These are phyloP conservation scores for Nasonia giraulti DNA, from an alignment of 1,140 invertebrate species.

Conservation along the genomic window DNA sequence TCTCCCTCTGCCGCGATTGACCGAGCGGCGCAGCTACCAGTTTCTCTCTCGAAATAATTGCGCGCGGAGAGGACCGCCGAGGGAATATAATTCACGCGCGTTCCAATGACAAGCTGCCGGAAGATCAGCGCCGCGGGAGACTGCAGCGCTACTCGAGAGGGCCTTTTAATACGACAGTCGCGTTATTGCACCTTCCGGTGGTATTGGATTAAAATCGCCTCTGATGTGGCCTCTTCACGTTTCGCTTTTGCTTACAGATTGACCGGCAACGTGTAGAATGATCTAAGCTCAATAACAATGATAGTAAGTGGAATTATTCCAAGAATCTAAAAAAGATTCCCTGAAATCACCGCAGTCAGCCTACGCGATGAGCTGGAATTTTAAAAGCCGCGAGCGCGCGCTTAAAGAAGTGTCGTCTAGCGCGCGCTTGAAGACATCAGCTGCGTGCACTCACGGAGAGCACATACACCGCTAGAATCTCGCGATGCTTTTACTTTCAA, in stretches of 20 bases:
- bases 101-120: conserved; percentile 26
- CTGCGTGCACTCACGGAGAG: background rate
- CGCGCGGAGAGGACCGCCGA: background rate
- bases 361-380: background rate
- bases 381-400: background rate
- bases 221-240: too few relatives aligned
- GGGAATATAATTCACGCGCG: conserved; percentile 31
- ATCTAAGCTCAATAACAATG: too few relatives aligned
- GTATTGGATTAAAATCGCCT: too few relatives aligned
- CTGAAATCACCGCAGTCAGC: background rate
- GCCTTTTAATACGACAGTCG: background rate
- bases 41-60: background rate
- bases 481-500: conserved; percentile 28
- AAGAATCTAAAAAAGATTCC: too few relatives aligned
- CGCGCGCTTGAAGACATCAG: background rate
- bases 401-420: background rate
- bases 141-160: background rate
- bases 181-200: too few relatives aligned
- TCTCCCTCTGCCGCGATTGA: conserved; percentile 15
- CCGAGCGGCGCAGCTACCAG: conserved; percentile 18
- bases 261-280: too few relatives aligned
- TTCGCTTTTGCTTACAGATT: background rate
- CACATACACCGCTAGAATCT: background rate
- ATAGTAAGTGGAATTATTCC: too few relatives aligned
- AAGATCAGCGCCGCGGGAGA: background rate